Base-by-base conservation (phyloP, 2,888 invertebrate species). In the Elmis aenea region DNA sequence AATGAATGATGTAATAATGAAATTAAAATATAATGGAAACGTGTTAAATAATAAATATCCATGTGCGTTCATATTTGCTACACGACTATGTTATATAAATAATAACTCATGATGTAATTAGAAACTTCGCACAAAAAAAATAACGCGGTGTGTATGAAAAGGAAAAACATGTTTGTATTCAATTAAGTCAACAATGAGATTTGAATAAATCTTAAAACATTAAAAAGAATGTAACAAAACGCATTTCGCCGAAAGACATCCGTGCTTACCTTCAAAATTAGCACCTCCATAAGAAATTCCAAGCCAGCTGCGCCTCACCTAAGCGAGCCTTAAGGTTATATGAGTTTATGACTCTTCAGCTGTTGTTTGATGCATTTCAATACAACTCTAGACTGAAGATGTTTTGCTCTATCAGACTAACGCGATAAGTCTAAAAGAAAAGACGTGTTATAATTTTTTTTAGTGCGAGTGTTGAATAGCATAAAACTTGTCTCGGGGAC, bases 281-380 rank as follows among this genome's bases (percentile, higher is more conserved):
- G 57, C 67, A 66, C 66, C 40, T 62, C 53, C 53, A 57, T 62
- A 62, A 59, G 62, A 66, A 66, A 67, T 67, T 66, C 66, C 64
- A 46, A 54, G 51, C 58, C 60, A 58, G 59, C 59, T 62, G 60
- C 54, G 50, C 48, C 38, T 33, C 42, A 48, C 40, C 33, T 46
- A 42, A 40, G 38, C 42, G 38, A 38, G 45, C 44, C 42, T 33
- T 44, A 52, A 55, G 52, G 56, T 57, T 56, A 55, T 54, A 50
- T 53, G 46, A 43, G 46, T 54, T 54, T 57, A 57, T 51, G 49
- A 42, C 42, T 42, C 43, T 39, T 58, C 58, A 55, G 56, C 55
- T 58, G 58, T 54, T 59, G n/a, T n/a, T 48, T 54, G 45, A 51
- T 47, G 42, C 45, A 48, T 39, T 45, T 39, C 29, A 46, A 46